phyloP scores from a whole-genome alignment of 2,888 invertebrate species.

The Lamellibrachia columna region DNA sequence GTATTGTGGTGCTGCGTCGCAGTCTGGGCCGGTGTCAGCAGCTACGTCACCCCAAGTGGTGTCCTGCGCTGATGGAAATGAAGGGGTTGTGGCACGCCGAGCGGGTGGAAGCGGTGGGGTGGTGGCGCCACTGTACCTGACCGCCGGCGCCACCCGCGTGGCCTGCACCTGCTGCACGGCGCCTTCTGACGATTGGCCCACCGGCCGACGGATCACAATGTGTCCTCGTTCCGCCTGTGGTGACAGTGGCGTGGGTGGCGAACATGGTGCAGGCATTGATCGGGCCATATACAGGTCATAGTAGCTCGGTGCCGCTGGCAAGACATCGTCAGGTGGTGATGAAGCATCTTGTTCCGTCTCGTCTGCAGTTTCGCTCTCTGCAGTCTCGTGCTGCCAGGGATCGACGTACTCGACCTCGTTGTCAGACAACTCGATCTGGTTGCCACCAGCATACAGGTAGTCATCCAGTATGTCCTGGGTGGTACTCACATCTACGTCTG shows the following conservation, averaged over 20 bases:
- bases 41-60: not conserved
- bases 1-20: not conserved
- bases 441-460: not conserved
- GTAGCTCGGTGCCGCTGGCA: not conserved
- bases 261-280: not conserved
- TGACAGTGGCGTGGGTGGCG: not conserved
- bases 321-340: not conserved
- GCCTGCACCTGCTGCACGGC: conserved; percentile 11
- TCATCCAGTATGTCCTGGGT: not conserved
- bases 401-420: conserved; percentile 22
- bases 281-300: not conserved
- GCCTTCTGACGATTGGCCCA: not conserved
- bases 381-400: not conserved
- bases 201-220: not conserved
- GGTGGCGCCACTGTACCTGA: not conserved
- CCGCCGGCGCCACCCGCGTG: not conserved
- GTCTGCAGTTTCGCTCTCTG: not conserved
- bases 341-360: not conserved
- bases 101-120: not conserved
- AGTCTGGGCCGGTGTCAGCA: not conserved
- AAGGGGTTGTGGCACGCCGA: not conserved
- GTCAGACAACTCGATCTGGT: conserved; percentile 19
- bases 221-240: not conserved
- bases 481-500: not conserved
- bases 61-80: not conserved